Base-by-base conservation (phyloP, 30 jellyfish, hydroid and myxozoan species). In the Haliclystus octoradiatus region DNA sequence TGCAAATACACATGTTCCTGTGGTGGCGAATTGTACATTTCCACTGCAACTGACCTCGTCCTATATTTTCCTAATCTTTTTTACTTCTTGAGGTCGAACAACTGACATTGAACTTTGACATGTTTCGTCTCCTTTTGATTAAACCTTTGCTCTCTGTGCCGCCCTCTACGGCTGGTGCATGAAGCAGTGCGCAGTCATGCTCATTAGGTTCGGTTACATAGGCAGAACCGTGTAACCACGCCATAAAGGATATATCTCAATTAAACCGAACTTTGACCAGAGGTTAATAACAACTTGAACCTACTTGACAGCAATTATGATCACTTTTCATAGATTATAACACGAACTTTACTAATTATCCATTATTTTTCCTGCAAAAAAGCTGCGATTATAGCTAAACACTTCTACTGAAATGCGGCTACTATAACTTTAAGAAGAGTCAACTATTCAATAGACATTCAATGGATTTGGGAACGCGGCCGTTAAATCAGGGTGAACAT, bases 71-170 rank as follows among this genome's bases (percentile, higher is more conserved):
- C 57, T 40, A 40, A 40, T 40, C 19, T 40, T 19, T 40, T 40
- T 19, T 40, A 5, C 19, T 40, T 9, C 57, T 40, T 40, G 57
- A 40, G 57, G 57, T 40, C 57, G 57, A 40, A 40, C 57, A 40
- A 40, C 57, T 40, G 57, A 40, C 57, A 40, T 40, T 40, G 57
- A 40, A 40, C 57, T 40, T 40, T 40, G 57, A 40, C 57, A 40
- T 19, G 19, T 19, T 5, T 40, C 57, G 57, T 40, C 57, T 19
- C 9, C 57, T 5, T 40, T 40, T 40, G 14, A 40, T 40, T 40
- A 40, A 40, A 40, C 57, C 19, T 19, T 40, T 40, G 57, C 14
- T 19, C 57, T 19, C 57, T 9, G 57, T 40, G 14, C 19, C 57
- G 19, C 9, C 57, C 57, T 40, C 57, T 40, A 5, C n/a, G 19